phyloP scores from a whole-genome alignment of 37 sponge, comb jelly and placozoan species.

The Haliclona indistincta region DNA sequence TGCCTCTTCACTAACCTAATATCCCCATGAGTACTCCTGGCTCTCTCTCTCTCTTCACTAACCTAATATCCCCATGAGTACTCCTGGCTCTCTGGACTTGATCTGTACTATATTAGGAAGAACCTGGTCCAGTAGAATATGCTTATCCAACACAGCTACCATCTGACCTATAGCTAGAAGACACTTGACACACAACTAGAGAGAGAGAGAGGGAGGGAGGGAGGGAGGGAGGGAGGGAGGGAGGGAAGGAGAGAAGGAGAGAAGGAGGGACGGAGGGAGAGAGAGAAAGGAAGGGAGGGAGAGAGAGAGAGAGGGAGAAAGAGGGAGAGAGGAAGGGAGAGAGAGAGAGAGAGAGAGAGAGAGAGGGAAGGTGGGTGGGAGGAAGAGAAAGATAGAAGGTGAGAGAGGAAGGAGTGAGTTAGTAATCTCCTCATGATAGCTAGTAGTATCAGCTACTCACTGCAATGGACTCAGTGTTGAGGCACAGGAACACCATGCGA shows the following conservation, averaged over 20 bases:
- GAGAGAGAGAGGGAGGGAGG: too few relatives aligned
- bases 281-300: not conserved
- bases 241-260: too few relatives aligned
- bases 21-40: conserved; percentile 88
- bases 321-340: not conserved
- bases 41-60: conserved; percentile 57
- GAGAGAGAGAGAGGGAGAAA: not conserved
- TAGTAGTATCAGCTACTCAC: conserved; percentile 36
- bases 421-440: not conserved
- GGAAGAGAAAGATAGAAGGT: not conserved
- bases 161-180: conserved; percentile 71
- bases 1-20: conserved; percentile 71
- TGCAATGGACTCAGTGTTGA: conserved; percentile 10
- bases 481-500: conserved; percentile 39
- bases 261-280: too few relatives aligned
- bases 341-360: not conserved
- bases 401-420: not conserved
- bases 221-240: too few relatives aligned
- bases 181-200: conserved; percentile 69
- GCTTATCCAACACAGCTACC: conserved; percentile 74
- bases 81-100: conserved; percentile 71
- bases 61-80: conserved; percentile 87
- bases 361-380: conserved; percentile 6
- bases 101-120: conserved; percentile 61
- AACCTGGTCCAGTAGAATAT: conserved; percentile 62